These are phyloP conservation scores for Polietes domitor DNA, from an alignment of 2,888 invertebrate species.

Conservation along the genomic window DNA sequence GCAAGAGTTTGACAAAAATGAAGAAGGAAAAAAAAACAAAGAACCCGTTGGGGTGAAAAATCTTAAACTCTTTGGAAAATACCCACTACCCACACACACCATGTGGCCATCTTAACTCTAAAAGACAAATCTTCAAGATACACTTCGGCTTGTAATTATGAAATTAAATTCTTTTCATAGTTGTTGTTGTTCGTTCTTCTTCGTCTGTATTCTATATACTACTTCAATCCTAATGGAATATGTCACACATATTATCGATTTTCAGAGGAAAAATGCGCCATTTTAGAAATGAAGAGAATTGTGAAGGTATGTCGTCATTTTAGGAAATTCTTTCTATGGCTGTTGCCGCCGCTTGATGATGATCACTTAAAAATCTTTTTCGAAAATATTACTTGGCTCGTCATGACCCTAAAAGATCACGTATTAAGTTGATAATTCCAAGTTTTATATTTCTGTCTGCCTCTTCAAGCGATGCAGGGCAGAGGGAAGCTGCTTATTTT, in stretches of 20 bases:
- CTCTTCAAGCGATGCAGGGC: background rate
- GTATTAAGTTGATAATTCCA: slow-evolving; percentile 44
- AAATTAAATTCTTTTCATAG: slow-evolving; percentile 47
- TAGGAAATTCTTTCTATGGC: background rate
- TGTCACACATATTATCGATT: slow-evolving; percentile 53
- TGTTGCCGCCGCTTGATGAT: background rate
- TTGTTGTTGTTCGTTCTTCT: background rate
- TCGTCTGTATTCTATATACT: background rate
- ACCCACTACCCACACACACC: slow-evolving; percentile 16
- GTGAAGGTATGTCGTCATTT: background rate
- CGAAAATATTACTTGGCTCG: background rate
- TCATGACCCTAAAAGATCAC: slow-evolving; percentile 60
- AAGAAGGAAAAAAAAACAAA: slow-evolving; percentile 12
- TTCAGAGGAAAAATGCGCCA: slow-evolving; percentile 33
- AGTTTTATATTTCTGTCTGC: background rate
- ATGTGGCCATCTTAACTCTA: slow-evolving; percentile 10
- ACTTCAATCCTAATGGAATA: slow-evolving; percentile 48
- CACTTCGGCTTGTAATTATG: slow-evolving; percentile 22
- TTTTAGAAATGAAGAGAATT: slow-evolving; percentile 21
- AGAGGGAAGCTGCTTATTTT: background rate
- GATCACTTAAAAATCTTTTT: slow-evolving; percentile 23
- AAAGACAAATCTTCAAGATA: slow-evolving; percentile 3
- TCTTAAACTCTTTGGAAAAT: slow-evolving; percentile 43
- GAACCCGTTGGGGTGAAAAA: background rate
- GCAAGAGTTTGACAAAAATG: slow-evolving; percentile 6